Percentiles rank a stretch among this genome's conserved stretches.
Conservation (phyloP, 2,797 vertebrate genomes). For the Cephalopachus bancanus region DNA sequence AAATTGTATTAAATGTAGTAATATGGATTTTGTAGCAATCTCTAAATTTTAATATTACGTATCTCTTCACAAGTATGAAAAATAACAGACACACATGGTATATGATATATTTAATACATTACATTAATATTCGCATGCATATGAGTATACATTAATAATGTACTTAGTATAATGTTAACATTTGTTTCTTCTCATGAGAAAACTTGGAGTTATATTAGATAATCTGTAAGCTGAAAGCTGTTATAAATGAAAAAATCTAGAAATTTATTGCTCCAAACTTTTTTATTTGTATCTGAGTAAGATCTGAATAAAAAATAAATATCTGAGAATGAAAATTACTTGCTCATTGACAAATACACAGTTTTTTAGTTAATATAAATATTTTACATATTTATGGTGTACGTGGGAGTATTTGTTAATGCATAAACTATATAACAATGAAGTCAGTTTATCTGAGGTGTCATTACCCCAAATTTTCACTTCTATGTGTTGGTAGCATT, state of each 20-base stretch:
- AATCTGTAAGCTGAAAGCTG: neutral
- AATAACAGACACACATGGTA: neutral
- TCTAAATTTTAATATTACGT: neutral
- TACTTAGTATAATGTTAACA: neutral
- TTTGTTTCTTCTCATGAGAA: neutral
- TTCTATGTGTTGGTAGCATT: neutral
- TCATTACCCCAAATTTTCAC: neutral
- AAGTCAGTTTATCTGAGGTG: neutral
- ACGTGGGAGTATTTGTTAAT: neutral
- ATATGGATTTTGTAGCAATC: neutral
- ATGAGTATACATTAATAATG: neutral
- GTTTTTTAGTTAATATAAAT: neutral
- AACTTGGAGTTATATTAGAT: neutral
- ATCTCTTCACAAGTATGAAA: neutral
- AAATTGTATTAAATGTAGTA: neutral
- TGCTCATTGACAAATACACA: neutral
- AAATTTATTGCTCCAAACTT: neutral
- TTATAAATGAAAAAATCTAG: neutral
- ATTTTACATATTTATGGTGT: neutral
- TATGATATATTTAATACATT: neutral
- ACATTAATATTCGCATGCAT: neutral
- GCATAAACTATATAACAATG: neutral
- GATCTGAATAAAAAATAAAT: neutral
- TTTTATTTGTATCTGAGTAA: neutral
- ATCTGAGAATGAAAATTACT: neutral